Evolutionary conservation across 2,888 invertebrate genomes (phyloP).

Genomic region (Ommatoiulus sabulosus): DNA sequence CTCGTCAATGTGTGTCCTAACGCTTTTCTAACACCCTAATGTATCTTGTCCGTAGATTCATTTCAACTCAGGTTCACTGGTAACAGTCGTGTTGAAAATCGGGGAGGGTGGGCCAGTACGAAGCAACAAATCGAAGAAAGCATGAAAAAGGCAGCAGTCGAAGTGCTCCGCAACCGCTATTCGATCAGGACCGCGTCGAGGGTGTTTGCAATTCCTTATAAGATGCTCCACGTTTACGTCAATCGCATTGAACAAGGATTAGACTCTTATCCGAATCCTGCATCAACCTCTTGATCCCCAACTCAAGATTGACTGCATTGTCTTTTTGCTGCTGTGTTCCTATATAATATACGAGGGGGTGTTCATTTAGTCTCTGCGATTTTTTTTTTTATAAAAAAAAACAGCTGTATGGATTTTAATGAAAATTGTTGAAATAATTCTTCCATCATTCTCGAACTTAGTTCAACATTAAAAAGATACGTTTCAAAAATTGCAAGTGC

Average conservation of each 20-base stretch:
- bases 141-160: constrained; percentile 58
- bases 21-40: constrained; percentile 21
- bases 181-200: constrained; percentile 58
- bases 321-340: not conserved
- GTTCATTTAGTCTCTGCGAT: too few relatives aligned
- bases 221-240: constrained; percentile 59
- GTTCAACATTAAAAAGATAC: not conserved
- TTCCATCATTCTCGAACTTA: not conserved
- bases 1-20: not conserved
- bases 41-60: constrained; percentile 45
- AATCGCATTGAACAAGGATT: constrained; percentile 58
- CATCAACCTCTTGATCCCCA: not conserved
- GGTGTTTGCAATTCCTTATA: constrained; percentile 58
- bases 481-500: too few relatives aligned
- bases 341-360: too few relatives aligned
- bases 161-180: constrained; percentile 56
- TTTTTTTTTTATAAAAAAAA: too few relatives aligned
- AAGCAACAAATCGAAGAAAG: constrained; percentile 59
- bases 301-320: not conserved
- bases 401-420: too few relatives aligned
- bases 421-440: too few relatives aligned
- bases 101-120: constrained; percentile 52
- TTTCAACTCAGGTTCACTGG: constrained; percentile 32
- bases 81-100: constrained; percentile 41
- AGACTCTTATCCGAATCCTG: constrained; percentile 53